phyloP scores from a whole-genome alignment of 2,888 invertebrate genomes.

The Hydroisotoma schaefferi region DNA sequence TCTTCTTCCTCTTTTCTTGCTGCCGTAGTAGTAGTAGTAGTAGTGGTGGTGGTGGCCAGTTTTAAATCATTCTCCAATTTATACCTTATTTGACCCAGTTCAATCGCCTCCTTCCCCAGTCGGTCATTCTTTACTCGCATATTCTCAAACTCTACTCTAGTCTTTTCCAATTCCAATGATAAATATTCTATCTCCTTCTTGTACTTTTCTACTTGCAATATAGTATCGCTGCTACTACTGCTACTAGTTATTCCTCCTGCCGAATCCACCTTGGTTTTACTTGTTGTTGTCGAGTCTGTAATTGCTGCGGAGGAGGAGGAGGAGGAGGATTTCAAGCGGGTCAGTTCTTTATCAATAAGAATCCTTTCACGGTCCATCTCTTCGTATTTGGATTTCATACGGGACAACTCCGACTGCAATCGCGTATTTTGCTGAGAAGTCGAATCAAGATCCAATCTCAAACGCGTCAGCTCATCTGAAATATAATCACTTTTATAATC shows the following conservation, averaged over 20 bases:
- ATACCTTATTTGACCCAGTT: constrained; percentile 53
- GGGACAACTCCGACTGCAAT: constrained; percentile 74
- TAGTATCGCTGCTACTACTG: constrained; percentile 23
- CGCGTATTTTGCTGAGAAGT: constrained; percentile 51
- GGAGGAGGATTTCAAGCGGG: background rate
- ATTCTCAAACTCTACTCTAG: constrained; percentile 53
- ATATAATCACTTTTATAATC: constrained; percentile 13
- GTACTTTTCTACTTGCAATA: background rate
- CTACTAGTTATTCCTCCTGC: constrained; percentile 21
- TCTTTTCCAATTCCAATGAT: constrained; percentile 72
- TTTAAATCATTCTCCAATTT: constrained; percentile 3
- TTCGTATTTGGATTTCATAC: constrained; percentile 49
- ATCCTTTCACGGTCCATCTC: constrained; percentile 13
- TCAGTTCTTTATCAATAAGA: constrained; percentile 20
- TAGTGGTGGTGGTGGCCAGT: too few relatives aligned
- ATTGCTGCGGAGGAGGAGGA: background rate
- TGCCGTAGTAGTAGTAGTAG: too few relatives aligned
- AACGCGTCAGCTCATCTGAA: constrained; percentile 48
- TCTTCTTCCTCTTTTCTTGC: background rate
- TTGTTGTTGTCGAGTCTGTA: background rate
- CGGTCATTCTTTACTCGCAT: constrained; percentile 65
- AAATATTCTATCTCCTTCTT: constrained; percentile 65
- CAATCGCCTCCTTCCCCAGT: constrained; percentile 59
- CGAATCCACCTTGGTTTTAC: constrained; percentile 14
- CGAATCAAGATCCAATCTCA: constrained; percentile 49